Evolutionary conservation across 2,888 invertebrate genomes (phyloP).

Genomic region (Tiliacea aurago): DNA sequence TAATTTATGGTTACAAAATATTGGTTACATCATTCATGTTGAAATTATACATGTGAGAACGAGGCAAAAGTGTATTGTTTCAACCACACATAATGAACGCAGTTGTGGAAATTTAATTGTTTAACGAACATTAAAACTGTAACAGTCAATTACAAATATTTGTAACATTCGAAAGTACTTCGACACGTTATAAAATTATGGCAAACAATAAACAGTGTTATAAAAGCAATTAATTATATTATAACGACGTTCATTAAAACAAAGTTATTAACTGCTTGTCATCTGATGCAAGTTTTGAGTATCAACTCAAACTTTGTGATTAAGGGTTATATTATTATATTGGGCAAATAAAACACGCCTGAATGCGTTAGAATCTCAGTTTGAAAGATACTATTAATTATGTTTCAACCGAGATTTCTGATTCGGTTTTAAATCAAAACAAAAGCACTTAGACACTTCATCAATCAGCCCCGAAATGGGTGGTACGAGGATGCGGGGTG

Average conservation of each 20-base stretch:
- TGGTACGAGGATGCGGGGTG: neutral
- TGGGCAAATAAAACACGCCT: conserved; percentile 9
- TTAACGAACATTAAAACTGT: neutral
- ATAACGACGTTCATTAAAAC: conserved; percentile 38
- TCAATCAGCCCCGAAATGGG: neutral
- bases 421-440: neutral
- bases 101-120: conserved; percentile 6
- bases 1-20: too few species aligned
- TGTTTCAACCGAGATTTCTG: neutral
- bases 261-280: conserved; percentile 41
- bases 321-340: conserved; percentile 18
- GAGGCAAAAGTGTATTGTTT: too few species aligned
- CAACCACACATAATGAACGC: neutral
- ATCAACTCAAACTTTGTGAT: conserved; percentile 34
- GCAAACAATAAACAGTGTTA: conserved; percentile 25
- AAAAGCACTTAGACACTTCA: neutral
- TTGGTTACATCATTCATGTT: too few species aligned
- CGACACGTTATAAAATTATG: conserved; percentile 33
- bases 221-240: conserved; percentile 35
- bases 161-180: conserved; percentile 18
- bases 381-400: conserved; percentile 7
- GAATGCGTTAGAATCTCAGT: conserved; percentile 3
- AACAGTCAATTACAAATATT: conserved; percentile 25
- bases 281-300: conserved; percentile 42
- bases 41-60: too few species aligned